phyloP scores from a whole-genome alignment of 1,140 invertebrate genomes.

The Drosophila pruinosa region DNA sequence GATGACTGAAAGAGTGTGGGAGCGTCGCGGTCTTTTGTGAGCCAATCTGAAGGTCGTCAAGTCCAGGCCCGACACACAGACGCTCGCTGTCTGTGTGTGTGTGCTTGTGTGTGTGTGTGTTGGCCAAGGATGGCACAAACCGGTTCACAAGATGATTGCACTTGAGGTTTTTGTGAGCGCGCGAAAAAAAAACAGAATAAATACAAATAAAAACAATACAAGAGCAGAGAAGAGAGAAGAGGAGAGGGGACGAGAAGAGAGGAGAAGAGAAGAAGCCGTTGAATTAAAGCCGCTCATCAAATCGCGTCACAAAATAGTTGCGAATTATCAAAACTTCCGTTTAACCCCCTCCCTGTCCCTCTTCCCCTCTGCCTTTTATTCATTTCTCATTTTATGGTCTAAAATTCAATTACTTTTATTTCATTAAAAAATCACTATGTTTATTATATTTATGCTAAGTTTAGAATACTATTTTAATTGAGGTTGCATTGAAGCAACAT shows the following conservation, averaged over 20 bases:
- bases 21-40: conserved; percentile 36
- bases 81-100: not conserved
- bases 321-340: conserved; percentile 37
- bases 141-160: conserved; percentile 31
- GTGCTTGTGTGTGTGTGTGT: not conserved
- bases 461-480: too few species aligned
- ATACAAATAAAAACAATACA: not conserved
- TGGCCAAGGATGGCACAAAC: conserved; percentile 32
- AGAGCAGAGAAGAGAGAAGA: not conserved
- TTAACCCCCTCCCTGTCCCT: too few species aligned
- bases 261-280: not conserved
- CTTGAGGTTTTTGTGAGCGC: conserved; percentile 18
- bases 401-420: too few species aligned
- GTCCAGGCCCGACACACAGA: conserved; percentile 20
- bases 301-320: conserved; percentile 26
- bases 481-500: too few species aligned
- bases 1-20: conserved; percentile 25
- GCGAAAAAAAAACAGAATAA: not conserved
- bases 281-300: not conserved
- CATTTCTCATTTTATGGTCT: too few species aligned
- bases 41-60: conserved; percentile 50
- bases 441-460: too few species aligned
- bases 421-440: too few species aligned
- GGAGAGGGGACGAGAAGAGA: too few species aligned
- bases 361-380: too few species aligned